Evolutionary conservation across 1,140 invertebrate genomes (phyloP).

Genomic region (Teleopsis dalmanni): DNA sequence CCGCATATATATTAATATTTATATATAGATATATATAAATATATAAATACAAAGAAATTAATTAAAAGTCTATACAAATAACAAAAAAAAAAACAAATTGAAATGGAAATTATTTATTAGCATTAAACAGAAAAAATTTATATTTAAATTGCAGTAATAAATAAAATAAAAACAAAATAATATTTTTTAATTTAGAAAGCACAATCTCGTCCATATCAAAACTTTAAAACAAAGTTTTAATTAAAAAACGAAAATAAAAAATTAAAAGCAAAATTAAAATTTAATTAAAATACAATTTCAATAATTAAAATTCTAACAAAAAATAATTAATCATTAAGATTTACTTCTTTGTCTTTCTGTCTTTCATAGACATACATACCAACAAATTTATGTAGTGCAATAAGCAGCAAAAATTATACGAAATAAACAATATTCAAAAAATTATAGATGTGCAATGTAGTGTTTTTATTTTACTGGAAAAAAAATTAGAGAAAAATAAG

Average conservation of each 20-base stretch:
- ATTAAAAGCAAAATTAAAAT: not conserved
- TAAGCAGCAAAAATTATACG: not conserved
- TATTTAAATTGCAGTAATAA: too few species aligned
- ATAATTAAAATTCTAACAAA: too few species aligned
- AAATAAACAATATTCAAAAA: not conserved
- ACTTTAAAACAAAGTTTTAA: not conserved
- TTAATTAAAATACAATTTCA: slow-evolving; percentile 6
- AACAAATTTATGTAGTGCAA: not conserved
- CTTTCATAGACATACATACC: too few species aligned
- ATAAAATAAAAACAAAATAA: too few species aligned
- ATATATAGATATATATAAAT: not conserved
- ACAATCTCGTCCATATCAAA: slow-evolving; percentile 11
- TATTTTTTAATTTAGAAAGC: not conserved
- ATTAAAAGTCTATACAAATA: not conserved
- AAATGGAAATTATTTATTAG: too few species aligned
- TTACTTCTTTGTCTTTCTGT: too few species aligned
- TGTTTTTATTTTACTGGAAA: too few species aligned
- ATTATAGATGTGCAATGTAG: not conserved
- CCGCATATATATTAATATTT: slow-evolving; percentile 8
- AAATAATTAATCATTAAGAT: too few species aligned
- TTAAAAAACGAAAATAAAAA: not conserved
- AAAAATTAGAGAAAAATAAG: not conserved
- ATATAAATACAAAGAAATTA: not conserved
- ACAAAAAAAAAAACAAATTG: not conserved
- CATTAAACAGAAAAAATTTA: too few species aligned